These are phyloP conservation scores for Diploptera punctata DNA, from an alignment of 2,888 invertebrate genomes.

Conservation along the genomic window DNA sequence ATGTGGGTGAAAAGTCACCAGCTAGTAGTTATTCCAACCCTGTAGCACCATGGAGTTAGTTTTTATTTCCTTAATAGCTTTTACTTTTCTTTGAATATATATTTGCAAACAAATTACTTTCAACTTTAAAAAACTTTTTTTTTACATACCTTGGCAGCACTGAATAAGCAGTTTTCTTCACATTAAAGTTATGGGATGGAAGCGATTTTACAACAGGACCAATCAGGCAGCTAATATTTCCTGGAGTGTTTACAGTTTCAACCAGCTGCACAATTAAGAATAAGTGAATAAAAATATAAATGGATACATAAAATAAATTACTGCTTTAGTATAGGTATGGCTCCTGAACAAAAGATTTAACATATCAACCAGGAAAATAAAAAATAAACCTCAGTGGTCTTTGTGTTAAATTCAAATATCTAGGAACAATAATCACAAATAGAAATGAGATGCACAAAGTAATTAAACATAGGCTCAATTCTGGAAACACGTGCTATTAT, in stretches of 20 bases:
- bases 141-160: conserved; percentile 42
- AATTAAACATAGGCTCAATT: no score
- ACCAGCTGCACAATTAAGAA: conserved; percentile 37
- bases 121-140: no score
- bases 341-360: not conserved
- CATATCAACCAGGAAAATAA: not conserved
- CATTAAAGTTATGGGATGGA: conserved; percentile 38
- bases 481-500: no score
- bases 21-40: no score
- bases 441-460: no score
- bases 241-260: conserved; percentile 39
- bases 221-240: conserved; percentile 41
- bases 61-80: no score
- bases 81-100: no score
- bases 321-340: no score
- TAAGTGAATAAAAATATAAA: not conserved
- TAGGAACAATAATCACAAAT: no score
- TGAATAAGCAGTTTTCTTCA: conserved; percentile 41
- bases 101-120: no score
- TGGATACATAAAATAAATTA: not conserved
- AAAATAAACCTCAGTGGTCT: not conserved
- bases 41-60: no score
- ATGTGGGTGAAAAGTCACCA: no score
- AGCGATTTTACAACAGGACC: conserved; percentile 43
- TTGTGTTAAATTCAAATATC: not conserved